Conservation (phyloP, 2,797 vertebrate genomes). For the Microtus californicus region DNA sequence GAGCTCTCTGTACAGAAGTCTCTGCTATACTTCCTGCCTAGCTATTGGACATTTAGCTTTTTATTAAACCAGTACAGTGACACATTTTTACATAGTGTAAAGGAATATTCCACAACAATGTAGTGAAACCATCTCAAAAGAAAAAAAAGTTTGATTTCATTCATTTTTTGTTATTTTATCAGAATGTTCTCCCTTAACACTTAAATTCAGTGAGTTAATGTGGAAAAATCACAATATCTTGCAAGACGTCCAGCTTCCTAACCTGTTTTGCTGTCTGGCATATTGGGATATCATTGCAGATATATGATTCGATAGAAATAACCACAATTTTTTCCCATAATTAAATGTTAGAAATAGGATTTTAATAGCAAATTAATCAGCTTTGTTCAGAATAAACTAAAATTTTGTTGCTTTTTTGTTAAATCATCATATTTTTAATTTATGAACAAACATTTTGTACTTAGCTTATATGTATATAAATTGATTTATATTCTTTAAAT, state of each 20-base stretch:
- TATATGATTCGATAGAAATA: conserved; percentile 33
- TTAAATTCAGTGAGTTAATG: conserved; percentile 42
- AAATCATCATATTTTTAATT: background rate
- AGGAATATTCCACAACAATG: background rate
- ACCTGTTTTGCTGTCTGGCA: background rate
- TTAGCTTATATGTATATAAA: conserved; percentile 14
- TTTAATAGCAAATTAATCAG: background rate
- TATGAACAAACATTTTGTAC: background rate
- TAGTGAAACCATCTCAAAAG: background rate
- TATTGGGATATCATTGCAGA: background rate
- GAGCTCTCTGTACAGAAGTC: background rate
- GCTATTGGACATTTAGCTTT: background rate
- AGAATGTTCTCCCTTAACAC: conserved; percentile 7
- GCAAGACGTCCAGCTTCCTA: background rate
- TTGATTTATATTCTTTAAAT: conserved; percentile 10
- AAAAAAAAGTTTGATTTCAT: conserved; percentile 26
- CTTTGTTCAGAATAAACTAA: conserved; percentile 43
- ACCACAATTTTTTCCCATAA: conserved; percentile 9
- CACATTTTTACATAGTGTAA: background rate
- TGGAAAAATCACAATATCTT: conserved; percentile 46
- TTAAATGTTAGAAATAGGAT: conserved; percentile 23
- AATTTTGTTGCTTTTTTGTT: conserved; percentile 56
- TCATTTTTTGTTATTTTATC: background rate
- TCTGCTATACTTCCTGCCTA: background rate
- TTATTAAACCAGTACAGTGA: background rate